Percentiles rank a stretch among this genome's conserved stretches.
phyloP scores from a whole-genome alignment of 1,140 invertebrate genomes.

The Hetaerina americana region DNA sequence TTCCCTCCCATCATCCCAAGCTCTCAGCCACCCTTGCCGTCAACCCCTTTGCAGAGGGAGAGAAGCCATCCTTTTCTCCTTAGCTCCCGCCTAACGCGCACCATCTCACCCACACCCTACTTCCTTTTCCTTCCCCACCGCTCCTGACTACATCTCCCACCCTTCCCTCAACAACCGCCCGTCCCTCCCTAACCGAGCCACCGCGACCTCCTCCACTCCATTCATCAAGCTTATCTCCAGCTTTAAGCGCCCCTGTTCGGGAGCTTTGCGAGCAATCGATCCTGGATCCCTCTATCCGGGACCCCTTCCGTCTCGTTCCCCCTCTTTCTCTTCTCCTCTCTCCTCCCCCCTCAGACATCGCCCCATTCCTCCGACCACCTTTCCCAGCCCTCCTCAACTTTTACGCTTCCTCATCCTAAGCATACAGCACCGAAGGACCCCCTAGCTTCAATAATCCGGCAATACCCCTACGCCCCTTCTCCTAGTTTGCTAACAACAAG shows the following conservation, averaged over 20 bases:
- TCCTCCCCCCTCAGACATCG: neutral
- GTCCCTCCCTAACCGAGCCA: neutral
- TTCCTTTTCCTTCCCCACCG: neutral
- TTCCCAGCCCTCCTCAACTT: neutral
- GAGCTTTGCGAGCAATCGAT: neutral
- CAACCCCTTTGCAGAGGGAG: too few relatives aligned
- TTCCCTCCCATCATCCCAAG: too few relatives aligned
- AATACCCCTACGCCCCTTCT: too few relatives aligned
- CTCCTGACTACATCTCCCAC: neutral
- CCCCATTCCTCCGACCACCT: neutral
- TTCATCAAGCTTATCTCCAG: neutral
- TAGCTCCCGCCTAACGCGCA: neutral
- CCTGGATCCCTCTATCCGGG: neutral
- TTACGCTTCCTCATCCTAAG: too few relatives aligned
- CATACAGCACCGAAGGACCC: too few relatives aligned
- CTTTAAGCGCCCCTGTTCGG: neutral
- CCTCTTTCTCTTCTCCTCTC: neutral
- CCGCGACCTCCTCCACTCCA: neutral
- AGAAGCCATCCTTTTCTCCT: too few relatives aligned
- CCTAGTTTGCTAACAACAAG: too few relatives aligned
- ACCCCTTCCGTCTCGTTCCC: neutral
- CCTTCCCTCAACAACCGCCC: neutral
- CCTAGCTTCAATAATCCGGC: too few relatives aligned
- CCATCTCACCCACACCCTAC: neutral
- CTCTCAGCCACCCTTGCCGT: too few relatives aligned